These are phyloP conservation scores for Bellardia pandia DNA, from an alignment of 2,888 invertebrate genomes.

Conservation along the genomic window DNA sequence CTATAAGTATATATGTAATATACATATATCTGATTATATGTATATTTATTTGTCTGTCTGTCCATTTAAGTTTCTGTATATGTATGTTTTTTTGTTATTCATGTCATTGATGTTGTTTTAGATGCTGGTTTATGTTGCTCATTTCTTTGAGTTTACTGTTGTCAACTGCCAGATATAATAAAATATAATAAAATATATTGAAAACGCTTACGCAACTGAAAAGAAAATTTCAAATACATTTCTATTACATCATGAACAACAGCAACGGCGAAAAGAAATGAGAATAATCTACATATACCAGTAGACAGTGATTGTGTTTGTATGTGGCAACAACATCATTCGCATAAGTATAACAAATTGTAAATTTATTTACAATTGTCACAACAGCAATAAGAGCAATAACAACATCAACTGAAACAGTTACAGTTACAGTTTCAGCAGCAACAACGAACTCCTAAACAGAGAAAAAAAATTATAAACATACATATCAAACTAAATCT, in stretches of 20 bases:
- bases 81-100: constrained; percentile 9
- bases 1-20: constrained; percentile 1
- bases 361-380: constrained; percentile 72
- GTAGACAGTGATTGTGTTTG: background rate
- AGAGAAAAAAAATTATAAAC: background rate
- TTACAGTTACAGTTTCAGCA: background rate
- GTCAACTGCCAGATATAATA: constrained; percentile 75
- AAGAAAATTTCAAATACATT: constrained; percentile 59
- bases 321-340: constrained; percentile 50
- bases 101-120: constrained; percentile 19
- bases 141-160: constrained; percentile 73
- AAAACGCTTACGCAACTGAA: constrained; percentile 76
- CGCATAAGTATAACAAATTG: constrained; percentile 63
- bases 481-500: background rate
- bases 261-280: constrained; percentile 44
- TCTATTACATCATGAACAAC: constrained; percentile 70
- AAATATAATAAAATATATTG: constrained; percentile 77
- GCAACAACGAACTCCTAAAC: constrained; percentile 17
- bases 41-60: constrained; percentile 3
- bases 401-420: constrained; percentile 7
- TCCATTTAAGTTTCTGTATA: constrained; percentile 19
- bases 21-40: constrained; percentile 35
- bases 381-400: constrained; percentile 7
- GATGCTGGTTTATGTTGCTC: constrained; percentile 55
- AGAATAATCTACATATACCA: constrained; percentile 43